phyloP scores from a whole-genome alignment of 2,888 invertebrate genomes.

The Lithophane leautieri region DNA sequence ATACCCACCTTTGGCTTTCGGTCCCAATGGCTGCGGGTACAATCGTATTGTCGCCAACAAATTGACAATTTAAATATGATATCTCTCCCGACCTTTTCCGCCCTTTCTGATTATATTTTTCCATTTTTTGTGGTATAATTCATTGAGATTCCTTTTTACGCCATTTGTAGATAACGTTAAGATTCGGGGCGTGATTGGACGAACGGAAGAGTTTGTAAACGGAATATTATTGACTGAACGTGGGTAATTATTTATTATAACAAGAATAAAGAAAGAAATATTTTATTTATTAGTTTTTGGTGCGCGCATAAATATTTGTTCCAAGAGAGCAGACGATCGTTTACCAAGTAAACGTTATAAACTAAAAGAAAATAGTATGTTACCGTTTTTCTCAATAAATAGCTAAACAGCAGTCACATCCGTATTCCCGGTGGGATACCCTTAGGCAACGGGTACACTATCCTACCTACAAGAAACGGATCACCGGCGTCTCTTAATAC shows the following conservation, averaged over 20 bases:
- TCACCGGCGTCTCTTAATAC: constrained; percentile 20
- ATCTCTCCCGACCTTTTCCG: constrained; percentile 48
- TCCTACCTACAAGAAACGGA: not conserved
- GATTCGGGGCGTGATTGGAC: not conserved
- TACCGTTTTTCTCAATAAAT: constrained; percentile 40
- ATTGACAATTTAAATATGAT: constrained; percentile 58
- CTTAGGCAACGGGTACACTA: constrained; percentile 15
- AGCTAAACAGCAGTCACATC: constrained; percentile 12
- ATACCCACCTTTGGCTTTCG: constrained; percentile 28
- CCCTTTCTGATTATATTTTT: constrained; percentile 38
- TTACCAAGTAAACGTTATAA: constrained; percentile 24
- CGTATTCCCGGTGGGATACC: constrained; percentile 25
- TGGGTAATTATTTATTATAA: not conserved
- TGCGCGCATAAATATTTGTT: constrained; percentile 7
- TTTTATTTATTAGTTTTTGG: not conserved
- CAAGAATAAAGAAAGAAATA: not conserved
- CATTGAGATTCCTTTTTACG: constrained; percentile 25
- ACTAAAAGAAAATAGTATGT: constrained; percentile 19
- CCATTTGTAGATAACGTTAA: constrained; percentile 26
- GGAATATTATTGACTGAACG: constrained; percentile 9
- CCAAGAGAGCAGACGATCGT: not conserved
- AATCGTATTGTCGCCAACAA: constrained; percentile 43
- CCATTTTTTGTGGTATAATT: constrained; percentile 17
- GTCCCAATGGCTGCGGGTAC: constrained; percentile 27
- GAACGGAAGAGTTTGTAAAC: constrained; percentile 10